Percentiles rank a stretch among this genome's conserved stretches.
Evolutionary conservation across 2,113 vertebrate species (phyloP).

Genomic region (Pseudorectes ferrugineus): DNA sequence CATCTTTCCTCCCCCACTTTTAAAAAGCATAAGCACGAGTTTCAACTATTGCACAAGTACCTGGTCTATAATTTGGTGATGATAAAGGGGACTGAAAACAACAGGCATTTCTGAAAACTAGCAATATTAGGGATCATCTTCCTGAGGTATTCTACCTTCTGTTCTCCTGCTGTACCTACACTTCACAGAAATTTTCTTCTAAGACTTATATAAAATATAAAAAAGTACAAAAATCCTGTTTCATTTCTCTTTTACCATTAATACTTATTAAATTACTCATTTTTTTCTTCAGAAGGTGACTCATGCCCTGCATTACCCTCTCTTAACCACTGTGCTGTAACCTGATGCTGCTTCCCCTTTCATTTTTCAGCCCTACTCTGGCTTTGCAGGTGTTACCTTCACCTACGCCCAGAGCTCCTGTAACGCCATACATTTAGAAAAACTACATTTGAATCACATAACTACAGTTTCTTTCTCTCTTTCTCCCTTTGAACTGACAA

Average conservation of each 20-base stretch:
- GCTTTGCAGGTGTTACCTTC: neutral
- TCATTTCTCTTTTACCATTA: neutral
- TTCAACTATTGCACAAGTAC: neutral
- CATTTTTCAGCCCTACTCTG: neutral
- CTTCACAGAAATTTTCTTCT: neutral
- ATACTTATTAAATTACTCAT: neutral
- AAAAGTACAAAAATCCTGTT: neutral
- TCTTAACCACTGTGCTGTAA: neutral
- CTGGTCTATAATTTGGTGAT: neutral
- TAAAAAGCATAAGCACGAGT: neutral
- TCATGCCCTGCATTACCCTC: neutral
- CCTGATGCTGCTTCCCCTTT: neutral
- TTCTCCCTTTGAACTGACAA: neutral
- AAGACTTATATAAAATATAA: neutral
- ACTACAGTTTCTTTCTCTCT: neutral
- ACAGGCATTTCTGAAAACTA: neutral
- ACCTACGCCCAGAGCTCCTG: neutral
- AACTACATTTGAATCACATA: neutral
- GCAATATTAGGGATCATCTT: neutral
- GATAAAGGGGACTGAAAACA: neutral
- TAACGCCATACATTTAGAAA: neutral
- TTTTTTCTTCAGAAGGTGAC: neutral
- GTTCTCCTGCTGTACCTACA: neutral
- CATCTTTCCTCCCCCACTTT: neutral
- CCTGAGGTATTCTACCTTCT: neutral